Base-by-base conservation (phyloP, 2,888 invertebrate genomes). In the Catocala nupta region DNA sequence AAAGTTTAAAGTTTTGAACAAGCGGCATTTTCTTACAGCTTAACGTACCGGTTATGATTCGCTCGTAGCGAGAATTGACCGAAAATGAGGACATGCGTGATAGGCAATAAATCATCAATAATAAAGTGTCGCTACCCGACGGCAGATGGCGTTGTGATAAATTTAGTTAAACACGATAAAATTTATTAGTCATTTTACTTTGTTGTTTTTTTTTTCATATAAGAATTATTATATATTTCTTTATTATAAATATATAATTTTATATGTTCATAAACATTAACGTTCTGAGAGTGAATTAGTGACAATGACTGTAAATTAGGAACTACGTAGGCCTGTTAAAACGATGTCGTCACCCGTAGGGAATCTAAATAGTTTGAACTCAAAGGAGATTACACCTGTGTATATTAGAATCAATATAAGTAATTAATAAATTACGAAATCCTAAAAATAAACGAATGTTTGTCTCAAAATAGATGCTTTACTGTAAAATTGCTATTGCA, bases 401-500 rank as follows among this genome's bases (percentile, higher is more conserved):
- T 63, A 47, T 54, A 34, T 49, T 43, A 55, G 50, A 51, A 64
- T 55, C 54, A 52, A 59, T 67, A 65, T 47, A 59, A 68, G 51
- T 67, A 59, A 68, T 76, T 70, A 70, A 64, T 66, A 71, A 25
- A 71, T 78, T 75, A 75, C 70, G 77, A 78, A 78, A 78, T 67
- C 67, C 78, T 83, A 83, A 84, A 86, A 88, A 86, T 86, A 87
- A 87, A 85, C 81, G 73, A 75, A 86, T 85, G 85, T 89, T 91
- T 91, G 86, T 91, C 91, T 93, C 83, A 88, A 91, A 92, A 92
- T 91, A 91, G 88, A 89, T 85, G 83, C 79, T 82, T 81, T 86
- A 91, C 90, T 85, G 89, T 89, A 88, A 89, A 91, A 90, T 77
- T 87, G 81, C 82, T 89, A 88, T 93, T 94, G 94, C 94, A 93